Percentiles rank a stretch among this genome's conserved stretches.
Conservation (phyloP, 2,888 invertebrate species). For the Actias luna region DNA sequence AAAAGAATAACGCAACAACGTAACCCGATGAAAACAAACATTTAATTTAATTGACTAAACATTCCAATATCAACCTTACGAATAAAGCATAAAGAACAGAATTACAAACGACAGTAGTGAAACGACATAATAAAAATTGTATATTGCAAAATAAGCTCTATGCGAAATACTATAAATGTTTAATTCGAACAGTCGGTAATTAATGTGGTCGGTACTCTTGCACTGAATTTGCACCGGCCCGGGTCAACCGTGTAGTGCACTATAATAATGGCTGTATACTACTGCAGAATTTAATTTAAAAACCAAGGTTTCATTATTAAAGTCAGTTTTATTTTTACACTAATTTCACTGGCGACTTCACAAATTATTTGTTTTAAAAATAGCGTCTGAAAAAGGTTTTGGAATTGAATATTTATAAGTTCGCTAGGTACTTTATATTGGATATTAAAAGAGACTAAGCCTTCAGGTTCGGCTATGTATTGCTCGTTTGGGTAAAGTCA, state of each 20-base stretch:
- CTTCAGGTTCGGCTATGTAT: no score
- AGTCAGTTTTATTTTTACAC: not conserved
- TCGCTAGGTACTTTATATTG: no score
- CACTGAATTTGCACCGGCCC: slow-evolving; percentile 54
- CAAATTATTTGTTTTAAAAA: no score
- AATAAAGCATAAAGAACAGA: not conserved
- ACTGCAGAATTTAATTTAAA: not conserved
- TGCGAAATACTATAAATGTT: not conserved
- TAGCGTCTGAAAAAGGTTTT: no score
- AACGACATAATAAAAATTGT: not conserved
- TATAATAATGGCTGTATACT: not conserved
- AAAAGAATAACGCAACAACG: not conserved
- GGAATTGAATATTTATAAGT: no score
- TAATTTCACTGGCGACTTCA: no score
- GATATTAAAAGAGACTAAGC: no score
- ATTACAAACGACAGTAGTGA: not conserved
- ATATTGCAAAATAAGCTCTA: not conserved
- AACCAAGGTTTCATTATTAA: not conserved
- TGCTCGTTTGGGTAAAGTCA: no score
- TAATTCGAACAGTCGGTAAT: not conserved
- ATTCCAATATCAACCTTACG: not conserved
- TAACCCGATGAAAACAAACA: not conserved
- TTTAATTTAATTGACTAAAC: not conserved
- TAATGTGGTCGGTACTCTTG: slow-evolving; percentile 40
- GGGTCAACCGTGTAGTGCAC: slow-evolving; percentile 29